Evolutionary conservation across 92 coral and sea anemone genomes (phyloP).

Genomic region (Porites lobata): DNA sequence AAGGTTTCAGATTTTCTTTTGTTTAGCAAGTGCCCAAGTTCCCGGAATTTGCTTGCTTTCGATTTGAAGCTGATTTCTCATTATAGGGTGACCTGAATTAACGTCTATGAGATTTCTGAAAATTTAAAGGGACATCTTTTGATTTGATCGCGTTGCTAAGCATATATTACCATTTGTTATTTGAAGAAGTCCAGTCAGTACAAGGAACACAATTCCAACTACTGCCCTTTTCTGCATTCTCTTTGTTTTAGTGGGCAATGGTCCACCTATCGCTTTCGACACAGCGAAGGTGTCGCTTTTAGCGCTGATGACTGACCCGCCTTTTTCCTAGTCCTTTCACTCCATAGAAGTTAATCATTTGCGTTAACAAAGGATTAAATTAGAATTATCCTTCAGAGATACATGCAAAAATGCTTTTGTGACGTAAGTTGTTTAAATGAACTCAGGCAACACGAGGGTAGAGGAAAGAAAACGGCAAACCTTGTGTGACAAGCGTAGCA

Average conservation of each 20-base stretch:
- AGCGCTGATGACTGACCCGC: neutral
- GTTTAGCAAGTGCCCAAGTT: no score
- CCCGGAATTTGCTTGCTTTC: no score
- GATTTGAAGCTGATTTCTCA: no score
- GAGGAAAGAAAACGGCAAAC: no score
- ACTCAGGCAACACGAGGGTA: no score
- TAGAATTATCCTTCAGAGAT: neutral
- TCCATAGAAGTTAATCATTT: no score
- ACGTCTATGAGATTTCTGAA: no score
- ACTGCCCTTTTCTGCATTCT: neutral
- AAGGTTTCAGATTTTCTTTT: no score
- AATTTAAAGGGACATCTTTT: no score
- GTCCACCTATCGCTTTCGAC: neutral
- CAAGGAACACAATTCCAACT: constrained; percentile 2
- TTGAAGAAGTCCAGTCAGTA: neutral
- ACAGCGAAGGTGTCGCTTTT: neutral
- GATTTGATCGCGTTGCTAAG: neutral
- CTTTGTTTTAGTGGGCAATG: neutral
- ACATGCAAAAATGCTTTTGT: neutral
- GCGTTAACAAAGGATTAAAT: neutral
- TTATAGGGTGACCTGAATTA: no score
- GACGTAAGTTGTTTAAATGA: no score
- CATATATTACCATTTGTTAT: neutral
- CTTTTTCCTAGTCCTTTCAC: neutral
- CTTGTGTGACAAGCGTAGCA: neutral